A percentile compares a stretch with the other conserved stretches of the same genome.
These are phyloP conservation scores for Cheumatopsyche charites DNA, from an alignment of 1,140 invertebrate genomes.

Conservation along the genomic window DNA sequence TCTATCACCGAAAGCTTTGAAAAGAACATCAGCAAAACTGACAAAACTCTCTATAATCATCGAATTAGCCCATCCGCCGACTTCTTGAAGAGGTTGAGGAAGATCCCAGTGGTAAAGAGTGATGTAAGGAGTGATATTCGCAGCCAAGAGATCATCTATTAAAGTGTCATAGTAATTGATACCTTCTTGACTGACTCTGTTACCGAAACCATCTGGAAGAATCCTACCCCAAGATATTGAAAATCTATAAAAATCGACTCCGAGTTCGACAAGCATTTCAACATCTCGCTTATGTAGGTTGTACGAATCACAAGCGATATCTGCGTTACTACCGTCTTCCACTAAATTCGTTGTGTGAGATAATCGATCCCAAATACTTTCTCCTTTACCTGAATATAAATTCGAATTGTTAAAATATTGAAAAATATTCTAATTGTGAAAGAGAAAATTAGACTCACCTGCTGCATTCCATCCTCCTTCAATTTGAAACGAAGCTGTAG, in stretches of 20 bases:
- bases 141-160: conserved; percentile 61
- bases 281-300: conserved; percentile 63
- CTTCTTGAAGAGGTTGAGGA: conserved; percentile 55
- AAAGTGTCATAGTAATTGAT: conserved; percentile 66
- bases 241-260: conserved; percentile 64
- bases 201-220: conserved; percentile 61
- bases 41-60: conserved; percentile 57
- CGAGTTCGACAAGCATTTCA: conserved; percentile 58
- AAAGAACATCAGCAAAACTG: conserved; percentile 58
- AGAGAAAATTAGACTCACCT: conserved; percentile 52
- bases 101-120: conserved; percentile 58
- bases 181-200: conserved; percentile 62
- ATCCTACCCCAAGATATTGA: conserved; percentile 69
- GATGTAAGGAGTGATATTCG: conserved; percentile 63
- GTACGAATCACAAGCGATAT: conserved; percentile 55
- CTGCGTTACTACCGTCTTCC: conserved; percentile 59
- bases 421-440: not conserved
- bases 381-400: conserved; percentile 56
- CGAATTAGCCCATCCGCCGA: conserved; percentile 56
- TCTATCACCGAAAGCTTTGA: conserved; percentile 58
- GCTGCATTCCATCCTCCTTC: conserved; percentile 68
- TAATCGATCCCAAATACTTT: conserved; percentile 64
- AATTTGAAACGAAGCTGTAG: conserved; percentile 66
- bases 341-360: conserved; percentile 61
- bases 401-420: conserved; percentile 5